phyloP scores from a whole-genome alignment of 2,113 vertebrate genomes.

The Empidonax alnorum region DNA sequence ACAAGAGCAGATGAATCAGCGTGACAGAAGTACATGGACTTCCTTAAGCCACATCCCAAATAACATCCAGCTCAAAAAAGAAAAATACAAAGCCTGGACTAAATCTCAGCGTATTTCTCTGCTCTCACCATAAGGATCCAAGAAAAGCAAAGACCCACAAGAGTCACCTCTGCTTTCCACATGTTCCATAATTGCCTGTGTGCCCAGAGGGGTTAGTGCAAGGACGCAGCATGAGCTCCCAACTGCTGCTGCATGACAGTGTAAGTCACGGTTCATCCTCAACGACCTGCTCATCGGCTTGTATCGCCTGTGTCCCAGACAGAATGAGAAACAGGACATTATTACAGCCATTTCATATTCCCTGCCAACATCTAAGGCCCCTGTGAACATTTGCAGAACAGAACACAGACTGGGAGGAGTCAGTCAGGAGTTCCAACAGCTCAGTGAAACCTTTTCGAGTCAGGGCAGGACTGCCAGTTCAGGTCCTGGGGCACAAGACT shows the following conservation, averaged over 20 bases:
- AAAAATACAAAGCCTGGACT: background rate
- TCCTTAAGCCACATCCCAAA: background rate
- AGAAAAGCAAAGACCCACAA: background rate
- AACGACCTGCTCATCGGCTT: background rate
- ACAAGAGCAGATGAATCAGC: background rate
- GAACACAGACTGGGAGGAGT: background rate
- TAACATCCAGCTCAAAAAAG: background rate
- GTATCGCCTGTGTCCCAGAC: background rate
- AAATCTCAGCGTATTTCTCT: background rate
- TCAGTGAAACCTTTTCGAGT: background rate
- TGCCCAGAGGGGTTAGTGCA: background rate
- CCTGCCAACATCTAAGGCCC: background rate
- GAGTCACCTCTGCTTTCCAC: constrained; percentile 16
- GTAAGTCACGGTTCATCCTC: background rate
- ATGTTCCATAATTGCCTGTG: background rate
- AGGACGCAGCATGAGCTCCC: background rate
- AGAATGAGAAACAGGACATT: background rate
- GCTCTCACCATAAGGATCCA: background rate
- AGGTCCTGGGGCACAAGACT: background rate
- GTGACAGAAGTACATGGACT: fast-evolving
- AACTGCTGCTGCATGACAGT: background rate
- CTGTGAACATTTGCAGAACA: background rate
- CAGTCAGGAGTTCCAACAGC: background rate
- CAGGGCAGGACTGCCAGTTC: background rate
- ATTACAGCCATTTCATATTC: background rate